Evolutionary conservation across 2,113 vertebrate species (phyloP).

Genomic region (Mustelus asterias): DNA sequence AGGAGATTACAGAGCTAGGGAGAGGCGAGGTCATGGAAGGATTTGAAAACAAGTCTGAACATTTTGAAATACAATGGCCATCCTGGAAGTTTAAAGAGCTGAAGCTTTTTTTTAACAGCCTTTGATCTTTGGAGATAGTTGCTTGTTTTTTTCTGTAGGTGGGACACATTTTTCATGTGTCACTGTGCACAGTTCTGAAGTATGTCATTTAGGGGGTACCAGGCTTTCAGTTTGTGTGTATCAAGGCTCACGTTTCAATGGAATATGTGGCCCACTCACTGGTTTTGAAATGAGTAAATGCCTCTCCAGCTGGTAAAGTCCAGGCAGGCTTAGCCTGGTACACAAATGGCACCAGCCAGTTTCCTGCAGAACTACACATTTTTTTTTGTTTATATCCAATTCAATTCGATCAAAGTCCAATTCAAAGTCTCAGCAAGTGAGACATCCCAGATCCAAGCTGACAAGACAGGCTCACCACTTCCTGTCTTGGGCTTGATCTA

Average conservation of each 20-base stretch:
- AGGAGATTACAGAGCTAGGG: no score
- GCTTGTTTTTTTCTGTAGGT: neutral
- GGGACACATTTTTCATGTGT: neutral
- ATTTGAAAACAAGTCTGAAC: neutral
- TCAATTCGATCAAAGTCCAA: no score
- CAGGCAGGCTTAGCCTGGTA: neutral
- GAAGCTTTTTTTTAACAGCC: neutral
- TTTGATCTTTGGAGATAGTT: neutral
- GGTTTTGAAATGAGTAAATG: neutral
- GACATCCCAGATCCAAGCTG: no score
- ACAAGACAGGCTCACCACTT: no score
- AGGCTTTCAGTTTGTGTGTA: neutral
- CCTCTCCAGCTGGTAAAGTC: neutral
- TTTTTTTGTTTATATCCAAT: no score
- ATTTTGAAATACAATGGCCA: no score
- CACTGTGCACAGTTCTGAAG: neutral
- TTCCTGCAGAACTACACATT: neutral
- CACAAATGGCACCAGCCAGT: neutral
- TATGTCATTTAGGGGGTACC: neutral
- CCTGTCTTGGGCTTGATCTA: no score
- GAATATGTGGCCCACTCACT: neutral
- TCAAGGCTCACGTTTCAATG: neutral
- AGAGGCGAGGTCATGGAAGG: no score
- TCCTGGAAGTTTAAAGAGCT: neutral
- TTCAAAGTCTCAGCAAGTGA: no score